Evolutionary conservation across 2,797 vertebrate genomes (phyloP), one percentile per base, ranked within the genome.

Genomic region (Xerus rutilus): DNA sequence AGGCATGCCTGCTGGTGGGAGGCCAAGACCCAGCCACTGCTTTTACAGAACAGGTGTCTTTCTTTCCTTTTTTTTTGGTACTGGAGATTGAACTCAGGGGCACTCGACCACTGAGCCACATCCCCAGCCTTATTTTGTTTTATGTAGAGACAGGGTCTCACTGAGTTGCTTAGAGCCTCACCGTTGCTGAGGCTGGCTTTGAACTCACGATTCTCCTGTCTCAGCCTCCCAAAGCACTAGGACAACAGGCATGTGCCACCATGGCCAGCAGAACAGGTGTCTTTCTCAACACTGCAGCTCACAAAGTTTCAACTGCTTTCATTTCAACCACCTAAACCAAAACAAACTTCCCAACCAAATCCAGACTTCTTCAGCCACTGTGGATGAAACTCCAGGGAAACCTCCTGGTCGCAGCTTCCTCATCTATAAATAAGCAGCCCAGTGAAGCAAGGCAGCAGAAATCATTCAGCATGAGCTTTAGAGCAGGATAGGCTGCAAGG

Each of bases 401-500:
- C 62, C 57, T 9, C 21, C 45, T 0, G 0, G 62, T 49, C 88
- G 70, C 39, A 11, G 59, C 62, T 52, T 86, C 72, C 79, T 92
- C 59, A 25, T 43, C 81, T 43, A 23, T 23, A 64, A 76, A 35
- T 32, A 72, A 65, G 17, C 39, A 85, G 23, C 67, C 54, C 39
- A 14, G 65, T 7, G 30, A 73, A 15, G 47, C 9, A 20, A 54
- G 43, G 13, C 0, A 13, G 77, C 17, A 25, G 65, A 84, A 47
- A 17, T 54, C 30, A 23, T 9, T 0, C 7, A 49, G 77, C 25
- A 52, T 0, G 25, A 43, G 69, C 73, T 52, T 72, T 6, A 0
- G 35, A 45, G 23, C 3, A 3, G n/a, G 84, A 35, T 0, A 10
- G 65, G 6, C 25, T 0, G 1, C 23, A 7, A 0, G 39, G 3